These are phyloP conservation scores for Trachops cirrhosus DNA, from an alignment of 2,797 vertebrate species.

Conservation along the genomic window DNA sequence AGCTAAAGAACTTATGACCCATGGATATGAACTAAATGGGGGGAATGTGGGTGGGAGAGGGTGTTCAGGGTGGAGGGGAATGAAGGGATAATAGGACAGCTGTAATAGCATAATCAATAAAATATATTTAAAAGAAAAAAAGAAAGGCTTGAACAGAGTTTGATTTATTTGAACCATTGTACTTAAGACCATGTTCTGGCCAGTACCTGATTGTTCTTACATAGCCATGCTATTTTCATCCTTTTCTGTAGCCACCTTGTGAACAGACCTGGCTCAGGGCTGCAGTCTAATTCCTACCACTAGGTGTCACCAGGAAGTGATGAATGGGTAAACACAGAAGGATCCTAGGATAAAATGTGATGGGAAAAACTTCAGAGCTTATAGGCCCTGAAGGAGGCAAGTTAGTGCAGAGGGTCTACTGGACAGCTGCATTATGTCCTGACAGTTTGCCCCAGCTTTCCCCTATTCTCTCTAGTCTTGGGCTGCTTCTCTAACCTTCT, in stretches of 20 bases:
- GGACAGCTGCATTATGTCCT: not conserved
- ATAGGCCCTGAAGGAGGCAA: not conserved
- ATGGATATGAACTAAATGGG: too few relatives aligned
- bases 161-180: not conserved
- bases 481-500: not conserved
- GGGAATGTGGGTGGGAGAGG: too few relatives aligned
- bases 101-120: too few relatives aligned
- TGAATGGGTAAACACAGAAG: not conserved
- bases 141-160: not conserved
- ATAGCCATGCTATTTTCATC: not conserved
- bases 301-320: conserved; percentile 56
- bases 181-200: not conserved
- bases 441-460: not conserved
- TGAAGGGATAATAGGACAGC: too few relatives aligned
- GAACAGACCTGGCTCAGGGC: not conserved
- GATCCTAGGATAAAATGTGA: not conserved
- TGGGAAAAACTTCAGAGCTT: not conserved
- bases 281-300: conserved; percentile 24
- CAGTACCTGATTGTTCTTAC: not conserved
- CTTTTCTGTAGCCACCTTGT: not conserved
- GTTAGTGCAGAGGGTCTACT: not conserved
- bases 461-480: not conserved
- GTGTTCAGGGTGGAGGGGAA: too few relatives aligned
- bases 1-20: too few relatives aligned
- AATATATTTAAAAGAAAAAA: not conserved